Base-by-base conservation (phyloP, 1,140 invertebrate genomes). In the Apis florea region DNA sequence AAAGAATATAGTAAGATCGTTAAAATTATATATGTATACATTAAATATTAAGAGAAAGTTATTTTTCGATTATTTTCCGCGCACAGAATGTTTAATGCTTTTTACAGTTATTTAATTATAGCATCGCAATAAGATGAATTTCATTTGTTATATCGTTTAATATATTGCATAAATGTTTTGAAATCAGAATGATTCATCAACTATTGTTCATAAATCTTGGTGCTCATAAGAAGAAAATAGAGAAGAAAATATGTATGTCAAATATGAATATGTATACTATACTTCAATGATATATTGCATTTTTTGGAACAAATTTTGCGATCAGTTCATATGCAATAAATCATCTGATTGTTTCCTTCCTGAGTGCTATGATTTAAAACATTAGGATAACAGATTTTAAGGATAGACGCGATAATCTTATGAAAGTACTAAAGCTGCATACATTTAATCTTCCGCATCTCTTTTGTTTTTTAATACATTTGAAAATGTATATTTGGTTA, bases 121-220 rank as follows among this genome's bases (percentile, higher is more conserved):
- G 51, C 51, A 56, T n/a, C 71, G 58, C 79, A 80, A 79, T 79
- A 79, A 79, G 19, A 10, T 15, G 6, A 70, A 21, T 69, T 24
- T 69, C 24, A 26, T 51, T 58, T 59, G 31, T 59, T 54, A 26
- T 77, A 68, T 75, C 12, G 12, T 76, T 67, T 66, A 66, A 54
- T 13, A 21, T 61, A 70, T 58, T 78, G 13, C 24, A 10, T 51
- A 66, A 24, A 47, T 40, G 11, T 24, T 71, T 26, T 15, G 11
- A 53, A 53, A 75, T 40, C 53, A 64, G 19, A 31, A 53, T 15
- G 15, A 49, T 24, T 26, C 13, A n/a, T 68, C 13, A 10, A 70
- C 19, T 53, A 51, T 49, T 15, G 12, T 51, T 63, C 24, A 40
- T 61, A 31, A 9, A 26, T 75, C 19, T 3, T 75, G 47, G 1